Base-by-base conservation (phyloP, 2,797 vertebrate species). In the Carcharodon carcharias region DNA sequence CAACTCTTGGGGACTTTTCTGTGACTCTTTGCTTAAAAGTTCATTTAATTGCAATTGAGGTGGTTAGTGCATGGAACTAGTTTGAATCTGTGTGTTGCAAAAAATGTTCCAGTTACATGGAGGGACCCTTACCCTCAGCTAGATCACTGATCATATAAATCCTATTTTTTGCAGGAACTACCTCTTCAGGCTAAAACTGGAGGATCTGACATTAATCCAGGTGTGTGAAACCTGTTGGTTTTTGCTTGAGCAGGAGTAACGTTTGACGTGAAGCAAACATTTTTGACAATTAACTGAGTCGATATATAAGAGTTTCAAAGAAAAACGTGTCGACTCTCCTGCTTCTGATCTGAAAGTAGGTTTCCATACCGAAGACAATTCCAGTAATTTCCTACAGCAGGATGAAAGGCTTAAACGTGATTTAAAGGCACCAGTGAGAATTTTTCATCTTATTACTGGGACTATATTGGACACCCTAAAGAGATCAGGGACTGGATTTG, bases 201-300 rank as follows among this genome's bases (percentile, higher is more conserved):
- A 99, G 96, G 98, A 99, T 97, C 98, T 99, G 97, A 98, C 99
- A 97, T 98, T 99, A 96, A 99, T 99, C 97, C 99, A 99, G 99
- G 99, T 99, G 98, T 97, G 98, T 97, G 97, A 97, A 96, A 18
- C 96, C 96, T 97, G 88, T 97, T 35, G 96, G 97, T 23, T 0
- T 96, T 61, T 93, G 14, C 45, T 73, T 69, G 28, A 73, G 40
- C 45, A 50, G 40, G 11, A 11, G 0, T 54, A n/a, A 95, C 31
- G 2, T 69, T 63, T 95, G 96, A 96, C 96, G 4, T 88, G 35
- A 96, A 96, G 35, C 80, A 96, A 85, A 65, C 1, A 40, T 45
- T 91, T n/a, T 77, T 92, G 93, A 9, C 58, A 96, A 54, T 96
- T 96, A 31, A 96, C 96, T 16, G 65, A 71, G 85, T 71, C 45